These are phyloP conservation scores for Leucophenga maculata DNA, from an alignment of 2,888 invertebrate species.

Conservation along the genomic window DNA sequence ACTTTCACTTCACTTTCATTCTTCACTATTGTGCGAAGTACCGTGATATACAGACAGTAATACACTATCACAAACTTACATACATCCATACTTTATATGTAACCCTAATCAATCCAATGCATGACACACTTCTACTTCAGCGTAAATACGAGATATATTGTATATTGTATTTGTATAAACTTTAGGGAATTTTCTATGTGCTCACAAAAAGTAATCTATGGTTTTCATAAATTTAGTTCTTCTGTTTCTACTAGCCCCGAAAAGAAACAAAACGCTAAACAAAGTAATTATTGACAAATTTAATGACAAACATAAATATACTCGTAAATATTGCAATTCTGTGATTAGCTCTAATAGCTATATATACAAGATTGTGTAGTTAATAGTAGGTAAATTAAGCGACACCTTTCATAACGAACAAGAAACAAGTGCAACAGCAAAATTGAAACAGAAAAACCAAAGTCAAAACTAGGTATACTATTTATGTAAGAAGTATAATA, in stretches of 20 bases:
- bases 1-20: background rate
- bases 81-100: background rate
- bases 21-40: background rate
- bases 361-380: constrained; percentile 28
- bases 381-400: constrained; percentile 11
- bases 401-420: background rate
- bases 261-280: constrained; percentile 10
- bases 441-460: constrained; percentile 33
- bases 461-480: too few relatives aligned
- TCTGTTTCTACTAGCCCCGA: background rate
- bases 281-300: constrained; percentile 5
- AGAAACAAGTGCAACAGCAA: constrained; percentile 16
- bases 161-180: constrained; percentile 27
- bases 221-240: constrained; percentile 51
- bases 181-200: constrained; percentile 60
- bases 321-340: constrained; percentile 64
- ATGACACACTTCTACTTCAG: background rate
- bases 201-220: constrained; percentile 57
- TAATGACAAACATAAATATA: constrained; percentile 13
- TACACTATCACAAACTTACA: background rate
- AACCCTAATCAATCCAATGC: background rate
- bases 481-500: too few relatives aligned
- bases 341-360: constrained; percentile 65
- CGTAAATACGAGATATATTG: background rate
- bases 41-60: background rate